A percentile compares a stretch with the other conserved stretches of the same genome.
Conservation (phyloP, 1,140 invertebrate genomes). For the Drosophila carrolli region DNA sequence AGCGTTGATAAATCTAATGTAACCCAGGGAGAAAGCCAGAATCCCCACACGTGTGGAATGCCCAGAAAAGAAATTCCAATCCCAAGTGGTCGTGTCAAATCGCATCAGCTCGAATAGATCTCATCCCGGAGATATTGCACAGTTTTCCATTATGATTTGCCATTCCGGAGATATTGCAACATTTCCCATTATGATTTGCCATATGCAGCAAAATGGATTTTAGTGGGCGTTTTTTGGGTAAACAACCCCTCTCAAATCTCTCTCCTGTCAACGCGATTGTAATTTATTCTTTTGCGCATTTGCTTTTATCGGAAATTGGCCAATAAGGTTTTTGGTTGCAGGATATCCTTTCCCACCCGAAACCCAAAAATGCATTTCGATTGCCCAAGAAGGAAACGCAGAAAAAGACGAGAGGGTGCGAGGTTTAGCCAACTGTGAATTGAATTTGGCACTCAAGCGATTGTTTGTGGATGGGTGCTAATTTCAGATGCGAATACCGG, state of each 20-base stretch:
- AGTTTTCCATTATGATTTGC: constrained; percentile 43
- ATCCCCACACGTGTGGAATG: constrained; percentile 23
- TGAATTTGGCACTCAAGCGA: constrained; percentile 43
- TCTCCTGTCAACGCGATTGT: constrained; percentile 65
- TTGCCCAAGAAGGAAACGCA: constrained; percentile 29
- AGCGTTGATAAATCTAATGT: constrained; percentile 53
- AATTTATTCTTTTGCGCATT: constrained; percentile 74
- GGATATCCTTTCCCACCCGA: constrained; percentile 60
- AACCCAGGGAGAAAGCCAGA: constrained; percentile 48
- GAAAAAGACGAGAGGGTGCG: constrained; percentile 31
- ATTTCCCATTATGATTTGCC: constrained; percentile 34
- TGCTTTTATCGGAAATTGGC: constrained; percentile 59
- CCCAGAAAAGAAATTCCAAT: constrained; percentile 27
- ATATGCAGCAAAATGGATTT: constrained; percentile 24
- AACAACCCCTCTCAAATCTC: constrained; percentile 49
- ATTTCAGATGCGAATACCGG: constrained; percentile 38
- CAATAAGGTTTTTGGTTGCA: constrained; percentile 58
- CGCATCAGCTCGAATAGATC: constrained; percentile 30
- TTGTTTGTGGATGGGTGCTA: constrained; percentile 39
- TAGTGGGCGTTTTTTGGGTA: constrained; percentile 58
- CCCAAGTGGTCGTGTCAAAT: constrained; percentile 41
- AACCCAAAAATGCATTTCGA: constrained; percentile 57
- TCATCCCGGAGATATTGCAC: constrained; percentile 30
- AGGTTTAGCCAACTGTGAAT: constrained; percentile 66
- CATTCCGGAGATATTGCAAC: constrained; percentile 39